Percentiles rank a stretch among this genome's conserved stretches.
These are phyloP conservation scores for Syngnathus typhle DNA, from an alignment of 2,113 vertebrate species.

Conservation along the genomic window DNA sequence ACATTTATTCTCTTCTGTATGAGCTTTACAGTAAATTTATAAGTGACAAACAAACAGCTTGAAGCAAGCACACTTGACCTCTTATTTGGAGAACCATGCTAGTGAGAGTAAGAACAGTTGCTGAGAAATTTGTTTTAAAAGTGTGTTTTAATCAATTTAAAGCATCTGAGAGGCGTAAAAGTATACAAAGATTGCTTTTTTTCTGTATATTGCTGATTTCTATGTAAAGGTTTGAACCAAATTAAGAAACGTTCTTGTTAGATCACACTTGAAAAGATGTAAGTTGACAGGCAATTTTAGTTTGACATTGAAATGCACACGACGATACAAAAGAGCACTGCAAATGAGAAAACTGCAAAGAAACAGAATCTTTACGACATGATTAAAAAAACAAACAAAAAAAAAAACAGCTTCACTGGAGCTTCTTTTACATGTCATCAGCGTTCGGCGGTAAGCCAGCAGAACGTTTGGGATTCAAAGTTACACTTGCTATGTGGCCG, in stretches of 20 bases:
- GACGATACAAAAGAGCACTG: conserved; percentile 43
- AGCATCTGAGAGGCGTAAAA: neutral
- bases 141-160: neutral
- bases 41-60: too few relatives aligned
- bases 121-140: neutral
- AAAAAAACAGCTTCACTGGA: neutral
- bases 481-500: conserved; percentile 57
- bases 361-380: conserved; percentile 16
- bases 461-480: conserved; percentile 49
- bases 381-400: conserved; percentile 25
- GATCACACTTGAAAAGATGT: conserved; percentile 12
- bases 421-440: conserved; percentile 67
- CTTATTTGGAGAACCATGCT: neutral
- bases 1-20: too few relatives aligned
- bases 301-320: conserved; percentile 17
- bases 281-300: conserved; percentile 24
- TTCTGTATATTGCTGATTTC: neutral
- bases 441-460: conserved; percentile 57
- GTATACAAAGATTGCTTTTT: neutral
- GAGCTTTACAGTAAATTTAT: too few relatives aligned
- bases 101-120: neutral
- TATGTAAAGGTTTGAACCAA: neutral
- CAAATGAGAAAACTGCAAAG: conserved; percentile 27
- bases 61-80: too few relatives aligned
- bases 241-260: conserved; percentile 3